A percentile compares a stretch with the other conserved stretches of the same genome.
Evolutionary conservation across 2,113 vertebrate genomes (phyloP).

Genomic region (Fulica atra): DNA sequence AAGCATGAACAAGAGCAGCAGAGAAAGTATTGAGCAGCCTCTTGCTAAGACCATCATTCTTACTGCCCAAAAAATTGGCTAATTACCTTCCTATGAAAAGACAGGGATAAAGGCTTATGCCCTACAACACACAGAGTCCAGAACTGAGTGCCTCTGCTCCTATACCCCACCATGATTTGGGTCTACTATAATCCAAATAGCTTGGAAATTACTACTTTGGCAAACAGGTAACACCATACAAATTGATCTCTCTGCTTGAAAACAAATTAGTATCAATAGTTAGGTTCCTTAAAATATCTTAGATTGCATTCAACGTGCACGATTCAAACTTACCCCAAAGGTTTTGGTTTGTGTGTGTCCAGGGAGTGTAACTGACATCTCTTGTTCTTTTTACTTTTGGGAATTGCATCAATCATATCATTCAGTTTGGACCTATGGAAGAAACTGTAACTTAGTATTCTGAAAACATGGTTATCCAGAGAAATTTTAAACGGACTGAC

Average conservation of each 20-base stretch:
- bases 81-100: background rate
- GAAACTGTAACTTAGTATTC: background rate
- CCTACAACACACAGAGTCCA: too few relatives aligned
- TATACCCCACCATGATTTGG: background rate
- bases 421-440: conserved; percentile 91
- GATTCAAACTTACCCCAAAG: conserved; percentile 88
- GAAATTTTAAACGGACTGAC: background rate
- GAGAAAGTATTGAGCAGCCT: background rate
- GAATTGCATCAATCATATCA: conserved; percentile 94
- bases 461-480: background rate
- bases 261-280: background rate
- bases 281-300: background rate
- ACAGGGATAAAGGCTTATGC: background rate
- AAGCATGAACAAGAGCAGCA: background rate
- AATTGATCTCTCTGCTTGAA: background rate
- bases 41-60: background rate
- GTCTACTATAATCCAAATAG: background rate
- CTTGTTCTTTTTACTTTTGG: conserved; percentile 99
- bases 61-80: background rate
- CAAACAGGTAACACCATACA: background rate
- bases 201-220: background rate
- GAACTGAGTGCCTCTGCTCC: background rate
- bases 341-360: conserved; percentile 97
- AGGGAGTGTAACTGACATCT: conserved; percentile 96
- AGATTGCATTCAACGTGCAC: background rate